phyloP scores from a whole-genome alignment of 2,888 invertebrate species.

The Drosophila paranaensis region DNA sequence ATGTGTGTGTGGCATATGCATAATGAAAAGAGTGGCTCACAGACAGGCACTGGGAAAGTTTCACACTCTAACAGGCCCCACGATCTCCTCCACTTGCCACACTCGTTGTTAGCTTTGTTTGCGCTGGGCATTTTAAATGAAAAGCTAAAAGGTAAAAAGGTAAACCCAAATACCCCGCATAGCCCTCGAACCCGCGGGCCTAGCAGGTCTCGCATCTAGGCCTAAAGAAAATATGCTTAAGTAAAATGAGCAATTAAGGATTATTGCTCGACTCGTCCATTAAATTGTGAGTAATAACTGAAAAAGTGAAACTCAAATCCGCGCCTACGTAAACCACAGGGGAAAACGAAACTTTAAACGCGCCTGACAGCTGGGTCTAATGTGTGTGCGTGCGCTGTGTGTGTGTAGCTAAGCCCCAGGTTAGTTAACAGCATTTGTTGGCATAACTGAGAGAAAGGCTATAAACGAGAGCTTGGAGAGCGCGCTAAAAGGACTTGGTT shows the following conservation, averaged over 20 bases:
- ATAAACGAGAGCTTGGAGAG: slow-evolving; percentile 6
- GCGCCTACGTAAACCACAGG: slow-evolving; percentile 19
- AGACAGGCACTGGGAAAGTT: slow-evolving; percentile 57
- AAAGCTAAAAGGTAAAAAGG: slow-evolving; percentile 53
- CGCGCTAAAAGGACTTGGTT: not conserved
- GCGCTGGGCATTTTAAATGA: slow-evolving; percentile 76
- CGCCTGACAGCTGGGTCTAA: slow-evolving; percentile 32
- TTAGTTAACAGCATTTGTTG: slow-evolving; percentile 18
- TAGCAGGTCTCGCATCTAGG: slow-evolving; percentile 11
- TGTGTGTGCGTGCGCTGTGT: not conserved
- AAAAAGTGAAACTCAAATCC: slow-evolving; percentile 34
- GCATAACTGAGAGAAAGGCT: slow-evolving; percentile 7
- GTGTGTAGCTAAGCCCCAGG: slow-evolving; percentile 16
- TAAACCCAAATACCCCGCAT: slow-evolving; percentile 19
- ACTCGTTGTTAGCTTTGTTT: slow-evolving; percentile 65
- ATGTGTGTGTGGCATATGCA: slow-evolving; percentile 54
- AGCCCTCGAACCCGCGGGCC: not conserved
- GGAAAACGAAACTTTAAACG: slow-evolving; percentile 33
- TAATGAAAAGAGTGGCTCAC: slow-evolving; percentile 64
- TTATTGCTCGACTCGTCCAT: slow-evolving; percentile 74
- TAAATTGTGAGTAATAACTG: slow-evolving; percentile 67
- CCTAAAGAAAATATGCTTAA: slow-evolving; percentile 69
- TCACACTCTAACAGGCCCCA: slow-evolving; percentile 44
- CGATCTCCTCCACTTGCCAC: not conserved
- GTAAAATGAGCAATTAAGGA: slow-evolving; percentile 79